Percentiles rank a stretch among this genome's conserved stretches.
phyloP scores from a whole-genome alignment of 2,113 vertebrate species.

The Phrynosoma platyrhinos region DNA sequence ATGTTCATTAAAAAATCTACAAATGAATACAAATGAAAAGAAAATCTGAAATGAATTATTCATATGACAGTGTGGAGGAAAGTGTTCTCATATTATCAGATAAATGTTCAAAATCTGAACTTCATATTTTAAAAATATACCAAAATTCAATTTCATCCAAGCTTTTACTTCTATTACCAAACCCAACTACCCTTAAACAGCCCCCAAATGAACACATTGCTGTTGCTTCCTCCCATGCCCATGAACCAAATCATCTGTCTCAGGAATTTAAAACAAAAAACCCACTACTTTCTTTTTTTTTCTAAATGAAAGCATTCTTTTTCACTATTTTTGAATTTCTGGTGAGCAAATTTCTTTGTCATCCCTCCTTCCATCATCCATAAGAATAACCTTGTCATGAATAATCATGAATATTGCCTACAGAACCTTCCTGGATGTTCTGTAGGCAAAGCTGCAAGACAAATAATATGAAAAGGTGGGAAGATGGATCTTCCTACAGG shows the following conservation, averaged over 20 bases:
- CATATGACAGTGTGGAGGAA: not conserved
- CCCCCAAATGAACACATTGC: no score
- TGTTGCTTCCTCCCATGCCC: no score
- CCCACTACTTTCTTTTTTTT: not conserved
- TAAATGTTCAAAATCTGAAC: not conserved
- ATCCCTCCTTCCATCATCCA: not conserved
- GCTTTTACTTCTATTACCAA: not conserved
- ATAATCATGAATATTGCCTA: not conserved
- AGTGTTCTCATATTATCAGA: not conserved
- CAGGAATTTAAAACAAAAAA: not conserved
- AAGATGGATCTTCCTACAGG: no score
- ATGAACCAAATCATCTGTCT: not conserved
- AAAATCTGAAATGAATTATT: no score
- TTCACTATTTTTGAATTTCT: not conserved
- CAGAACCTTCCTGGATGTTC: not conserved
- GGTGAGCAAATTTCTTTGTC: not conserved
- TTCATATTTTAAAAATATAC: not conserved
- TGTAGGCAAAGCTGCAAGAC: no score
- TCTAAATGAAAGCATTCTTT: not conserved
- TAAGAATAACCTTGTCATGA: not conserved
- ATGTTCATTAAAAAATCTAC: not conserved
- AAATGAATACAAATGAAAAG: not conserved
- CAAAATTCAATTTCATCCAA: not conserved
- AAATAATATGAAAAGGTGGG: not conserved
- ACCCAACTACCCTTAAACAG: not conserved